Base-by-base conservation (phyloP, 2,797 vertebrate species). In the Tamandua tetradactyla region DNA sequence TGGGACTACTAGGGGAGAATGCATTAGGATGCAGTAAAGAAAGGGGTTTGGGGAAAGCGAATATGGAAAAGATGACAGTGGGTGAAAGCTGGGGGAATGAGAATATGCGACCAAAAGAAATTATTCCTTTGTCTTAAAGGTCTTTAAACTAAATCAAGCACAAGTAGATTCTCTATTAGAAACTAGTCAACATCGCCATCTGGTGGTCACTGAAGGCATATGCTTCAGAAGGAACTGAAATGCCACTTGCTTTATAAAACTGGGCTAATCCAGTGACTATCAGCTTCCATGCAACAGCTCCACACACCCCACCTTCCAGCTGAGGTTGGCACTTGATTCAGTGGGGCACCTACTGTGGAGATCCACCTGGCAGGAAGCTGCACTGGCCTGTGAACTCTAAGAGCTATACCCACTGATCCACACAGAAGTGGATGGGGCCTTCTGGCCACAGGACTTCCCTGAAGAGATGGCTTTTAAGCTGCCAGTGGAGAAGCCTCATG, bases 101-200 rank as follows among this genome's bases (percentile, higher is more conserved):
- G 37, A 30, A 42, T 37, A 69, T 0, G 7, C 5, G 47, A 62
- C 27, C 27, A 23, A n/a, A 57, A 30, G 35, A 79, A 85, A 30
- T 18, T 11, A 18, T 7, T 42, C 35, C 40, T 44, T 78, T 42
- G 69, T 68, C 72, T 68, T 12, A 42, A 57, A 49, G 27, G 32
- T 18, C 55, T 94, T 52, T 25, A 35, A 40, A 64, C 57, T 81
- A 52, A 89, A 59, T 79, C 42, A 25, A n/a, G 42, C 57, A 0
- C 35, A 23, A 20, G 35, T 2, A 2, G 22, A 17, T 52, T 71
- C 52, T 86, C 66, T 13, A 3, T 25, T 10, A 40, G 27, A 44
- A 23, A 59, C 25, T 13, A 57, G 52, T 66, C 82, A 62, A 52
- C 57, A 64, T 11, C 7, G 88, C 96, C 97, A 83, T 5, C 97